Evolutionary conservation across 2,113 vertebrate species (phyloP), one percentile per base, ranked within the genome.

Genomic region (Eubucco bourcierii): DNA sequence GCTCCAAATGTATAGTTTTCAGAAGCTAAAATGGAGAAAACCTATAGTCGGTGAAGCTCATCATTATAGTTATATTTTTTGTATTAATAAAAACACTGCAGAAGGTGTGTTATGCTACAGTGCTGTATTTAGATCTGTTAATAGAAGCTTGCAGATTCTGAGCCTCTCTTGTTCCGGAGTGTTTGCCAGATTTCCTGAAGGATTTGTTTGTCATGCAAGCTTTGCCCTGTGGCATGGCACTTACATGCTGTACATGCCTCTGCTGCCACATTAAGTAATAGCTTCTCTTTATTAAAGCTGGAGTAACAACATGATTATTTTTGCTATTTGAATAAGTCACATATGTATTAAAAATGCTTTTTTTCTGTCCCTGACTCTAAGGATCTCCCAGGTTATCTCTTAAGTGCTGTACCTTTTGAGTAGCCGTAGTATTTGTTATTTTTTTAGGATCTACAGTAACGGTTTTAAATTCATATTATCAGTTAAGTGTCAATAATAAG

Each of bases 151-250:
- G 24, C 64, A 85, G 82, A 80, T 80, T 44, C 44, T 90, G 77
- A 90, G 52, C 91, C 55, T 90, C 89, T 88, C 87, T 94, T 90
- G 15, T 96, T 95, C 95, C 5, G 10, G 66, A 68, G 68, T 12
- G 58, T 53, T 88, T 94, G 96, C 95, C 96, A 97, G 83, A 94
- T 95, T 92, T 96, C 87, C 93, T 93, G 41, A 92, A 77, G 91
- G 71, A 93, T 91, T 95, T 46, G 70, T 90, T 93, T 92, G 94
- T 90, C 87, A 76, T 85, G 80, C 81, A 90, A 81, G 44, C 50
- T 84, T 84, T 82, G 66, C 78, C 66, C 46, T 0, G 0, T 93
- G 87, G 76, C 85, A 52, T 4, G 15, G 50, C 4, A 4, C 84
- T 90, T 75, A 58, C 76, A 55, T 80, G 68, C 77, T 93, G 53